Evolutionary conservation across 1,140 invertebrate species (phyloP).

Genomic region (Drosophila arawakana): DNA sequence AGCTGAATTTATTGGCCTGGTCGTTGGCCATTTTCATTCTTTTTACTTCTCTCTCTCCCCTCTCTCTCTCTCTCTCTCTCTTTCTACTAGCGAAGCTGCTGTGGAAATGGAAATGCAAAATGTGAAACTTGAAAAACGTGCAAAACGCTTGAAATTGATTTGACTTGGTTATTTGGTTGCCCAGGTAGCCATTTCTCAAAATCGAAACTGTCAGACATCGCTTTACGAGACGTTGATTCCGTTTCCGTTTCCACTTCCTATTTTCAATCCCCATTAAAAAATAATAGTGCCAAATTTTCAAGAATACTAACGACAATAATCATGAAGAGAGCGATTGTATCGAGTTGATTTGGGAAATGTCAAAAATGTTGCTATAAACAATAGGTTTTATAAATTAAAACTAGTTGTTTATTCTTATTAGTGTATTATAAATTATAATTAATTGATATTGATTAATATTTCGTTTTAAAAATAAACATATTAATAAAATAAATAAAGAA

Average conservation of each 20-base stretch:
- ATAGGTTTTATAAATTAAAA: too few relatives aligned
- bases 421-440: too few relatives aligned
- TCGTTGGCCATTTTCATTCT: conserved; percentile 52
- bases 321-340: too few relatives aligned
- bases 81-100: neutral
- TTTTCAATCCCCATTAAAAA: neutral
- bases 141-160: conserved; percentile 56
- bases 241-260: neutral
- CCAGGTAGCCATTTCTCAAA: conserved; percentile 36
- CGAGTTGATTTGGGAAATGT: too few relatives aligned
- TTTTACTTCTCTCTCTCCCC: neutral
- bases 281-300: conserved; percentile 10
- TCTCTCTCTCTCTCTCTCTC: neutral
- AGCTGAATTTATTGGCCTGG: conserved; percentile 73
- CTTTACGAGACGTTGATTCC: conserved; percentile 18
- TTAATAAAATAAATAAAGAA: too few relatives aligned
- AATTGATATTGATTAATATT: too few relatives aligned
- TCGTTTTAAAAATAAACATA: too few relatives aligned
- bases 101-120: conserved; percentile 47
- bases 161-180: conserved; percentile 34
- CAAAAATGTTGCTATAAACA: too few relatives aligned
- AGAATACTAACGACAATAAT: neutral
- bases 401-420: too few relatives aligned
- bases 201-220: conserved; percentile 2
- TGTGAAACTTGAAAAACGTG: conserved; percentile 48